Percentiles rank a stretch among this genome's conserved stretches.
These are phyloP conservation scores for Camelus bactrianus DNA, from an alignment of 2,113 vertebrate species.

Conservation along the genomic window DNA sequence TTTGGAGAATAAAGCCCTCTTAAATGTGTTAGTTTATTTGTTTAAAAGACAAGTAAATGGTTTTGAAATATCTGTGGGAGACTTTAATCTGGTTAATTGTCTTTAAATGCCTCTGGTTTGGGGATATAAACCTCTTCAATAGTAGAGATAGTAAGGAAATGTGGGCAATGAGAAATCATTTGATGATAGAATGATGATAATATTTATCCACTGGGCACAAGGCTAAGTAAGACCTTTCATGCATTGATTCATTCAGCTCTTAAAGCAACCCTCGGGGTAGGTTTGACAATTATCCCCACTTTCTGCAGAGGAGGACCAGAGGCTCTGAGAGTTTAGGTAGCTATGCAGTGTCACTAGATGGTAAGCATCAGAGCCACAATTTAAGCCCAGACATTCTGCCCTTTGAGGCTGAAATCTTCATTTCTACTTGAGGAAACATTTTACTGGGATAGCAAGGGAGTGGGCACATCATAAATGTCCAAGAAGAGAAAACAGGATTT, in stretches of 20 bases:
- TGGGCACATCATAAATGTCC: not conserved
- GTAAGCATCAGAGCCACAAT: not conserved
- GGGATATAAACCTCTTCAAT: not conserved
- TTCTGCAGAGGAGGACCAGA: not conserved
- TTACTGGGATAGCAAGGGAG: not conserved
- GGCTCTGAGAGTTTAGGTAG: not conserved
- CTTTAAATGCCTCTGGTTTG: slow-evolving; percentile 47
- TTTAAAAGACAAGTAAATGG: not conserved
- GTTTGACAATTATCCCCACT: not conserved
- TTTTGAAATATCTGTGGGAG: slow-evolving; percentile 5
- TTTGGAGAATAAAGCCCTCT: not conserved
- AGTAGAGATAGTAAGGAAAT: not conserved
- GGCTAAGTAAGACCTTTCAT: not conserved
- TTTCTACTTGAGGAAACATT: not conserved
- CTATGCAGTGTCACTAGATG: not conserved
- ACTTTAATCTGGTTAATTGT: slow-evolving; percentile 46
- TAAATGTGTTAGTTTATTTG: not conserved
- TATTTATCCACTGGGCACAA: not conserved
- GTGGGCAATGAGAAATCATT: not conserved
- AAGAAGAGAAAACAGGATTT: not conserved
- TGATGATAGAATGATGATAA: slow-evolving; percentile 17
- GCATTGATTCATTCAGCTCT: not conserved
- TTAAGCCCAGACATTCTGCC: not conserved
- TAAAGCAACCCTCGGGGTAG: not conserved
- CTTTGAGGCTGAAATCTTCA: not conserved